These are phyloP conservation scores for Muntiacus reevesi DNA, from an alignment of 2,113 vertebrate species.

Conservation along the genomic window DNA sequence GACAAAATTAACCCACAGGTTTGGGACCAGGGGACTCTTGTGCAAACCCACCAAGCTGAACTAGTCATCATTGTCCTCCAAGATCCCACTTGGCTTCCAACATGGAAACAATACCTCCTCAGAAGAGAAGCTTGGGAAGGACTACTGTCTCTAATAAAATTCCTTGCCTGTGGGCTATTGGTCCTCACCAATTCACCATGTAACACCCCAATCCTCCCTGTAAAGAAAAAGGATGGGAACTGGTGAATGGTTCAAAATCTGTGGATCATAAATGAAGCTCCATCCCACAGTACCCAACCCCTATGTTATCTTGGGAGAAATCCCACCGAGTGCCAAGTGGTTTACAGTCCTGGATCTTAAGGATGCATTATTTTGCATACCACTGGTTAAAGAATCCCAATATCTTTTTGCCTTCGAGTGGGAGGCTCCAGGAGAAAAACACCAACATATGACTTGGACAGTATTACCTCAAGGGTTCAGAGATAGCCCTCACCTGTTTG, in stretches of 20 bases:
- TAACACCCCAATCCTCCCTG: background rate
- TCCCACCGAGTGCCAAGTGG: background rate
- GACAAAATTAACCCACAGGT: background rate
- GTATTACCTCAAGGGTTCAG: background rate
- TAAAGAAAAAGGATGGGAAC: background rate
- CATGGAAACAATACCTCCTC: background rate
- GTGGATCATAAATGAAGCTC: background rate
- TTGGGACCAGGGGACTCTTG: background rate
- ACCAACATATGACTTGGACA: background rate
- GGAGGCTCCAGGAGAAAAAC: background rate
- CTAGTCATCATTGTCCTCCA: accelerated
- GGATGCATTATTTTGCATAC: background rate
- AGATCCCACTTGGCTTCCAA: background rate
- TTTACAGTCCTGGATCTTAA: background rate
- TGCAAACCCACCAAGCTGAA: background rate
- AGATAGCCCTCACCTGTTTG: background rate
- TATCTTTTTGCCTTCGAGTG: background rate
- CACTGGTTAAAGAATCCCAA: background rate
- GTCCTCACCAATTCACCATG: background rate
- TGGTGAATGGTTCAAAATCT: background rate
- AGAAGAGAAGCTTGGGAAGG: background rate
- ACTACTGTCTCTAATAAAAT: background rate
- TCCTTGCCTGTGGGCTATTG: background rate
- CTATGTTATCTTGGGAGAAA: background rate
- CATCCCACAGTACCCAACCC: background rate